Base-by-base conservation (phyloP, 2,113 vertebrate genomes). In the Sakesphorus luctuosus region DNA sequence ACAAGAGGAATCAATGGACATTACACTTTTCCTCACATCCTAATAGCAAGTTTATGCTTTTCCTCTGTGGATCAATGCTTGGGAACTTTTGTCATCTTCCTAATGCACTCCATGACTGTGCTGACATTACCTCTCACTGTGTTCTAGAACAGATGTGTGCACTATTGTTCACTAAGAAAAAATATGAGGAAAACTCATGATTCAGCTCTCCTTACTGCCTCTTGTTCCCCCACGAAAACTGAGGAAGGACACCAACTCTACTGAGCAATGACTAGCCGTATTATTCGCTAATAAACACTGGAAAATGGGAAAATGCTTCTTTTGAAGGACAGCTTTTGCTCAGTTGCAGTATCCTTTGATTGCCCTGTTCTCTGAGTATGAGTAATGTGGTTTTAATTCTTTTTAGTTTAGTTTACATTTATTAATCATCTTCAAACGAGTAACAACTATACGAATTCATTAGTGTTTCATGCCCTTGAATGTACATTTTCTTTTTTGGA, bases 251-350 rank as follows among this genome's bases (percentile, higher is more conserved):
- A 97, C 33, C 19, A 73, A 66, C 46, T 89, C 35, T 35, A 53
- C 5, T 67, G 73, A 84, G 38, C 46, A 71, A 87, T 96, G 94
- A 97, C 73, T 94, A 82, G 71, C 43, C 78, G 52, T 26, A 29
- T 62, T 93, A n/a, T 75, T 78, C 83, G 65, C 24, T 92, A 93
- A 95, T 91, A 83, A 87, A 38, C 68, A 29, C 35, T 62, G 78
- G 46, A 88, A 93, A 29, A 67, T 38, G 35, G 69, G 52, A 63
- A 96, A 68, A 87, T 56, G 58, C 25, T 90, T 91, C n/a, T 91
- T 72, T 25, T 81, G 94, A 97, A 97, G 95, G 96, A 89, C 89
- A 90, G 47, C 23, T 97, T 96, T 95, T 95, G 85, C 89, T 92
- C 69, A 86, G 59, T 87, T 94, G 81, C 88, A 93, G 31, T 94